phyloP scores from a whole-genome alignment of 1,140 invertebrate species.

The Metaphire vulgaris region DNA sequence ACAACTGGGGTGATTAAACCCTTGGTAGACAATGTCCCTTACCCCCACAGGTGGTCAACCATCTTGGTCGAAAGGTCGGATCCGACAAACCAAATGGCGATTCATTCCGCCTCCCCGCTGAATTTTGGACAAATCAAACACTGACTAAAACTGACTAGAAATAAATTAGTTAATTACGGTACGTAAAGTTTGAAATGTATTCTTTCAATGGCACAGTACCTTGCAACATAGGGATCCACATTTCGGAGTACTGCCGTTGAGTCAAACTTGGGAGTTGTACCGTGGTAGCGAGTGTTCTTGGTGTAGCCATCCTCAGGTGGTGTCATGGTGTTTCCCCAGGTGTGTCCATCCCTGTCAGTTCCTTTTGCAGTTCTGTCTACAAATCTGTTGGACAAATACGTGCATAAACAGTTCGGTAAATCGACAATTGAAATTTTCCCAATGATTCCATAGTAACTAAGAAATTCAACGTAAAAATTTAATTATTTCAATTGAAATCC shows the following conservation, averaged over 20 bases:
- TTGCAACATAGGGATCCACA: not conserved
- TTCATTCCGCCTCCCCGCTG: no score
- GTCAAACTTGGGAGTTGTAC: not conserved
- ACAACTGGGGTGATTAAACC: no score
- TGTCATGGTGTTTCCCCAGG: constrained; percentile 4
- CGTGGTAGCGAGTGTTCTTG: not conserved
- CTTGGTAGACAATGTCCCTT: no score
- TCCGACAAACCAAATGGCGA: no score
- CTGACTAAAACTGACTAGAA: no score
- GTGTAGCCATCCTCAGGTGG: constrained; percentile 1
- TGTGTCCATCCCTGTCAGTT: constrained; percentile 12
- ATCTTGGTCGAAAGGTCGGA: no score
- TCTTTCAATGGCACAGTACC: not conserved
- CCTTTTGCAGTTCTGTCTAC: constrained; percentile 8
- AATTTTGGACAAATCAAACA: not conserved
- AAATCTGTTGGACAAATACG: not conserved
- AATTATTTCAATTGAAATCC: no score
- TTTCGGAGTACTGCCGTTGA: not conserved
- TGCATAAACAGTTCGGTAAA: no score
- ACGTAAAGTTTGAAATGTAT: not conserved
- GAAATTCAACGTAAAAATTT: no score
- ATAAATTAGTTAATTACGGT: no score
- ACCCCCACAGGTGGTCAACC: not conserved
- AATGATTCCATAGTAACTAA: no score
- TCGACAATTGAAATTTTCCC: no score